phyloP scores from a whole-genome alignment of 2,113 vertebrate genomes.

The Triplophysa tibetana region DNA sequence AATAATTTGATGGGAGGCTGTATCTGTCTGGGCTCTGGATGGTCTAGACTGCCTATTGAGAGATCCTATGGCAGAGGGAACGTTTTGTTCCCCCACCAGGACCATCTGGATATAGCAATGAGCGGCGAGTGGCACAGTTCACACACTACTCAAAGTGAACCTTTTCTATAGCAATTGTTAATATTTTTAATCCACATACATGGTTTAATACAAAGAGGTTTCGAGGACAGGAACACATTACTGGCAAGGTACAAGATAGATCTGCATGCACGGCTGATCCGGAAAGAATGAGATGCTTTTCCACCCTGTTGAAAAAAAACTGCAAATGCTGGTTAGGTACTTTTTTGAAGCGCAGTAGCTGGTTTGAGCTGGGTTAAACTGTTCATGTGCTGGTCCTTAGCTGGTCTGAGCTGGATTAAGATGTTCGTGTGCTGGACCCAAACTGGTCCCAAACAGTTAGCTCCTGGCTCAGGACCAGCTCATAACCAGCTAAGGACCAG shows the following conservation, averaged over 20 bases:
- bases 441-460: too few relatives aligned
- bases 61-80: constrained; percentile 91
- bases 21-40: constrained; percentile 98
- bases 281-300: background rate
- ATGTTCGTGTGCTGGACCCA: too few relatives aligned
- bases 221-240: background rate
- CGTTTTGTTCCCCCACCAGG: constrained; percentile 88
- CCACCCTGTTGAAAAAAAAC: too few relatives aligned
- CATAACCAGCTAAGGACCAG: too few relatives aligned
- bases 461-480: too few relatives aligned
- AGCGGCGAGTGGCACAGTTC: constrained; percentile 88
- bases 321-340: too few relatives aligned
- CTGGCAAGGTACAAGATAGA: background rate
- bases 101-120: constrained; percentile 98
- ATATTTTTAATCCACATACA: constrained; percentile 42
- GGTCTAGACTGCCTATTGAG: constrained; percentile 99
- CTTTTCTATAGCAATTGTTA: constrained; percentile 78
- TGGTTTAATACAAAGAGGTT: constrained; percentile 4
- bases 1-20: constrained; percentile 99
- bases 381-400: too few relatives aligned
- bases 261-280: background rate
- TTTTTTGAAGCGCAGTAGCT: too few relatives aligned
- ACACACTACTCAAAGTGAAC: constrained; percentile 88
- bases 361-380: too few relatives aligned
- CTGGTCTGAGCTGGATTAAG: too few relatives aligned